Evolutionary conservation across 2,797 vertebrate genomes (phyloP).

Genomic region (Anguilla megastoma): DNA sequence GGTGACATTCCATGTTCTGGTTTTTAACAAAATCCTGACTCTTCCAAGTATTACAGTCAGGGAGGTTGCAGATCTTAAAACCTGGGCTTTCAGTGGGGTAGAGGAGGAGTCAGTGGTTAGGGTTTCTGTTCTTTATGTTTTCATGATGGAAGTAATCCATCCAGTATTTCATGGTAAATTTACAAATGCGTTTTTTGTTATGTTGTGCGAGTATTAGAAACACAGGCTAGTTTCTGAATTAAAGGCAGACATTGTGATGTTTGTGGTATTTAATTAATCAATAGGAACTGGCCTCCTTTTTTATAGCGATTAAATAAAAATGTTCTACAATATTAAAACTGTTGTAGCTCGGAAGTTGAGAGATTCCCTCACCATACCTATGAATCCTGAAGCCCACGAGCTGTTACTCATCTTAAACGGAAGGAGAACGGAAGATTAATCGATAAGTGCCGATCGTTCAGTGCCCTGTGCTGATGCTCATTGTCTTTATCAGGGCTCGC

Average conservation of each 20-base stretch:
- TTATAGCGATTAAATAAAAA: not conserved
- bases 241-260: not conserved
- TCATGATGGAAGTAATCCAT: not conserved
- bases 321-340: not conserved
- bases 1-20: constrained; percentile 53
- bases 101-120: not conserved
- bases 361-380: not conserved
- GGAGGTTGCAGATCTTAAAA: not conserved
- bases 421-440: constrained; percentile 62
- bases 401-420: constrained; percentile 14
- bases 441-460: constrained; percentile 74
- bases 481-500: constrained; percentile 81
- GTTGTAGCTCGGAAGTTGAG: not conserved
- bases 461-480: constrained; percentile 62
- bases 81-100: not conserved
- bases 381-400: not conserved
- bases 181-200: not conserved
- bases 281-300: not conserved
- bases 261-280: not conserved
- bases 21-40: constrained; percentile 50
- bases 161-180: not conserved
- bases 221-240: not conserved
- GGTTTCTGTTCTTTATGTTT: not conserved
- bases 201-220: not conserved
- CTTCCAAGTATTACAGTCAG: not conserved